phyloP scores from a whole-genome alignment of 2,888 invertebrate genomes.

The Rhabditophanes sp. region DNA sequence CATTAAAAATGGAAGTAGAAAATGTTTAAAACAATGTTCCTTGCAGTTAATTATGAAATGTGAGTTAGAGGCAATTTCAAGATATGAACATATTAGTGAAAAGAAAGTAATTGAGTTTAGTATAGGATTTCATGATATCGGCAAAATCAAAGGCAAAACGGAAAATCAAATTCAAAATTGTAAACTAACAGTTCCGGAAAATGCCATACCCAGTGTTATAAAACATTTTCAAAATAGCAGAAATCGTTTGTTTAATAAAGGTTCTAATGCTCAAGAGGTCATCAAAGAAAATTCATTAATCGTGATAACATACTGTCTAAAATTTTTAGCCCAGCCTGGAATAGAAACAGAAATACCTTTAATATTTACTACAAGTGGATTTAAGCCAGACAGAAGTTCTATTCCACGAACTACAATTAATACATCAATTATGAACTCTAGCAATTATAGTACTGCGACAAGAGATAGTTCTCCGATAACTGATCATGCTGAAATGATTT shows the following conservation, averaged over 20 bases:
- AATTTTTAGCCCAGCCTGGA: conserved; percentile 32
- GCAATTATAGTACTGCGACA: too few species aligned
- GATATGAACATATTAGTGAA: conserved; percentile 41
- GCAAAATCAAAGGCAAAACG: conserved; percentile 23
- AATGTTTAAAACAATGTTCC: conserved; percentile 30
- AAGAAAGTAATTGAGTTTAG: conserved; percentile 33
- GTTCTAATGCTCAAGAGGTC: too few species aligned
- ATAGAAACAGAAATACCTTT: conserved; percentile 40
- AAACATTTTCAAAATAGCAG: too few species aligned
- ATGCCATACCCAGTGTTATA: conserved; percentile 12
- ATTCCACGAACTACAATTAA: too few species aligned
- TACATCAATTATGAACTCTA: too few species aligned
- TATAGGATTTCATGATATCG: conserved; percentile 27
- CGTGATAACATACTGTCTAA: too few species aligned
- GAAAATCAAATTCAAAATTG: conserved; percentile 25
- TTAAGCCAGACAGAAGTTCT: too few species aligned
- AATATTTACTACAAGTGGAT: conserved; percentile 32
- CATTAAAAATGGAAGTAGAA: conserved; percentile 31
- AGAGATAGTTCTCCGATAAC: too few species aligned
- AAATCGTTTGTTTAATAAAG: too few species aligned
- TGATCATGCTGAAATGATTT: too few species aligned
- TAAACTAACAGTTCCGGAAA: conserved; percentile 25
- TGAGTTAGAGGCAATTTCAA: conserved; percentile 30
- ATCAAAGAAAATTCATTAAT: too few species aligned
- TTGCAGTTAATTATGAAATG: conserved; percentile 31